Evolutionary conservation across 2,113 vertebrate species (phyloP).

Genomic region (Scolopax mira): DNA sequence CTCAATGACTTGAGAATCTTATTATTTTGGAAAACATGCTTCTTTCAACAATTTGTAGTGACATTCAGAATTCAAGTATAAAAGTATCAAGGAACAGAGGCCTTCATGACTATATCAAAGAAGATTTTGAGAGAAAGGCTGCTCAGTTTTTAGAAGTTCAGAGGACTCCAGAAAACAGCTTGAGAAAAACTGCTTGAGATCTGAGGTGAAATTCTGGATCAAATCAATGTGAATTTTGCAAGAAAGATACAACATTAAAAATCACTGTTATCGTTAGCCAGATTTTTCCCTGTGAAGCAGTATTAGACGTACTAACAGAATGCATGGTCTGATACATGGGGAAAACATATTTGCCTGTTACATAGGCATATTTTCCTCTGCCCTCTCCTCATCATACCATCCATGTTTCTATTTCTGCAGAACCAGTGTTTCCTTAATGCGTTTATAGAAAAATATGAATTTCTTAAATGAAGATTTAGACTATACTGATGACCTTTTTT

Average conservation of each 20-base stretch:
- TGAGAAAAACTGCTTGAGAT: not conserved
- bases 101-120: not conserved
- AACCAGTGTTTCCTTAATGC: not conserved
- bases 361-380: not conserved
- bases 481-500: not conserved
- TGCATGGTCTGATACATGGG: not conserved
- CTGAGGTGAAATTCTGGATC: not conserved
- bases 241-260: not conserved
- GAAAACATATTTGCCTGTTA: not conserved
- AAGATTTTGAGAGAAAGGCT: not conserved
- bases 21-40: not conserved
- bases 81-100: not conserved
- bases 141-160: not conserved
- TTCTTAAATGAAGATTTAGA: not conserved
- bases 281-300: not conserved
- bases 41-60: not conserved
- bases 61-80: not conserved
- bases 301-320: not conserved
- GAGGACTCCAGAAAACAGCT: slow-evolving; percentile 7
- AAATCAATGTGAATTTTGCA: not conserved
- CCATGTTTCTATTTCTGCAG: not conserved
- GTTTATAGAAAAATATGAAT: not conserved
- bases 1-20: not conserved
- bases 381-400: not conserved
- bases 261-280: not conserved